Evolutionary conservation across 2,113 vertebrate genomes (phyloP).

Genomic region (Seriola rivoliana): DNA sequence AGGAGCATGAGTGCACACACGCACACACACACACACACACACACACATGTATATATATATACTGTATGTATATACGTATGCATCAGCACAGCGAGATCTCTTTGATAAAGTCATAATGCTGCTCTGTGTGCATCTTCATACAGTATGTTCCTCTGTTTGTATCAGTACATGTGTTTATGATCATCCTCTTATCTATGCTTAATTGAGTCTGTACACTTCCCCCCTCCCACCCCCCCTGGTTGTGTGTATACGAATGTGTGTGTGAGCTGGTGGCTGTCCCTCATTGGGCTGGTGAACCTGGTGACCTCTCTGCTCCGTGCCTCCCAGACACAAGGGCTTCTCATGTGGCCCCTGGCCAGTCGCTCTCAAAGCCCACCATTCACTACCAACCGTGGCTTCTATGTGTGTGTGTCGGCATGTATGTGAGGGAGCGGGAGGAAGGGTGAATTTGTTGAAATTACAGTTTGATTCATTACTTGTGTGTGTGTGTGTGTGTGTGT

Average conservation of each 20-base stretch:
- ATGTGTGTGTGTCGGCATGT: conserved; percentile 51
- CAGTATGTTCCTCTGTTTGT: conserved; percentile 43
- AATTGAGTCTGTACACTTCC: conserved; percentile 39
- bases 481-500: conserved; percentile 7
- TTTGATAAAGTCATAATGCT: conserved; percentile 41
- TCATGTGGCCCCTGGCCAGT: conserved; percentile 77
- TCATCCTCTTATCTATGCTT: conserved; percentile 65
- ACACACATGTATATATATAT: not conserved
- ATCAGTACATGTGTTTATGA: conserved; percentile 50
- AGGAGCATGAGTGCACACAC: conserved; percentile 18
- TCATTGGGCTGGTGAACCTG: conserved; percentile 69
- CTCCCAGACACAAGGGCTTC: conserved; percentile 77
- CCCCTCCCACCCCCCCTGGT: not conserved
- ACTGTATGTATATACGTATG: not conserved
- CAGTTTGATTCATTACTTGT: conserved; percentile 67
- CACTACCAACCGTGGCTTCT: conserved; percentile 48
- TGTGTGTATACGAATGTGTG: conserved; percentile 32
- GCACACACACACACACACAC: too few species aligned
- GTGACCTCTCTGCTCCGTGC: conserved; percentile 74
- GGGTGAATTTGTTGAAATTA: conserved; percentile 72
- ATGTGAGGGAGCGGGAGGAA: conserved; percentile 34
- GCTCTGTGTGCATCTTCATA: conserved; percentile 38
- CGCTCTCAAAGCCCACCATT: conserved; percentile 81
- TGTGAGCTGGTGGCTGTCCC: conserved; percentile 49
- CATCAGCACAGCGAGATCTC: conserved; percentile 19